A percentile compares a stretch with the other conserved stretches of the same genome.
phyloP scores from a whole-genome alignment of 2,797 vertebrate genomes.

The Enteromius radiatus region DNA sequence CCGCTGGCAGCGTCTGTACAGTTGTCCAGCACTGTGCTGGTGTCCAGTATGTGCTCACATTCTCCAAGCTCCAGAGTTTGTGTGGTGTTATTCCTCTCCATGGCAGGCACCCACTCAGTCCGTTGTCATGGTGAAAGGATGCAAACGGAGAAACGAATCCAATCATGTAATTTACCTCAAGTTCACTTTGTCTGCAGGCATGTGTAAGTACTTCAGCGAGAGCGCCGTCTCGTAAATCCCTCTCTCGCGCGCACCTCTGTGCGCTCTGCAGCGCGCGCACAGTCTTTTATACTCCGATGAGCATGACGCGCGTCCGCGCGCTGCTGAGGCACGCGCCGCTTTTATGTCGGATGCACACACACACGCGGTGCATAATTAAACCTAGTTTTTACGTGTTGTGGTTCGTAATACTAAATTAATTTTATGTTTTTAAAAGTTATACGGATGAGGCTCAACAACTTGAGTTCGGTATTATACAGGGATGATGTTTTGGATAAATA shows the following conservation, averaged over 20 bases:
- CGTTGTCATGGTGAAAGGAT: slow-evolving; percentile 1
- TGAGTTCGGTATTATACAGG: not conserved
- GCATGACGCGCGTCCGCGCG: slow-evolving; percentile 67
- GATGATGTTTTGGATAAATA: not conserved
- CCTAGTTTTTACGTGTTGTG: not conserved
- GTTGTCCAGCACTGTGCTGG: slow-evolving; percentile 65
- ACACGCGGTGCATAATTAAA: not conserved
- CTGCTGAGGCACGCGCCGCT: slow-evolving; percentile 1
- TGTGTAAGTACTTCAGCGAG: slow-evolving; percentile 2
- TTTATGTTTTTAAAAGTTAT: not conserved
- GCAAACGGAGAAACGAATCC: not conserved
- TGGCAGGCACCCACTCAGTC: slow-evolving; percentile 62
- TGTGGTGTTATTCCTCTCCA: slow-evolving; percentile 74
- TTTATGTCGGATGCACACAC: not conserved
- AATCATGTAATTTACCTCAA: not conserved
- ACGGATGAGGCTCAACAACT: not conserved
- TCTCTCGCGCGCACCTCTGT: slow-evolving; percentile 52
- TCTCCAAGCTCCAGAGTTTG: slow-evolving; percentile 69
- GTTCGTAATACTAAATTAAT: not conserved
- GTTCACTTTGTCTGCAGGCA: slow-evolving; percentile 1
- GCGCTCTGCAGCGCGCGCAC: slow-evolving; percentile 60
- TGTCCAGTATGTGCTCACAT: slow-evolving; percentile 71
- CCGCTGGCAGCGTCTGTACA: slow-evolving; percentile 62
- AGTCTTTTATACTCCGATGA: slow-evolving; percentile 71
- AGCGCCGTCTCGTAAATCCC: slow-evolving; percentile 34